Evolutionary conservation across 2,888 invertebrate genomes (phyloP).

Genomic region (Troides aeacus): DNA sequence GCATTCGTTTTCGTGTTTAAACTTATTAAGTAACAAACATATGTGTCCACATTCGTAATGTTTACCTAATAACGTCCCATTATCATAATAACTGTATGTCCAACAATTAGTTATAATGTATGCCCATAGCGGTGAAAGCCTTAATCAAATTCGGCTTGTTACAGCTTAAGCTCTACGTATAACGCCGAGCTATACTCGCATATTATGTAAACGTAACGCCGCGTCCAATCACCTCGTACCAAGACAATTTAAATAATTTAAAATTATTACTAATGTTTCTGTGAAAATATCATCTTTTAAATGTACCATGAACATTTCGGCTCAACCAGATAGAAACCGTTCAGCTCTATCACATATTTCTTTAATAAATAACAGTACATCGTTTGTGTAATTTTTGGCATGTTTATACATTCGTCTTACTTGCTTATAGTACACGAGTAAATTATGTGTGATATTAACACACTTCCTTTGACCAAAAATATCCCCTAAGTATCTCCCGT

Average conservation of each 20-base stretch:
- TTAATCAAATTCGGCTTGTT: constrained; percentile 26
- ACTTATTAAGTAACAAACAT: background rate
- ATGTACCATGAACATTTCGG: background rate
- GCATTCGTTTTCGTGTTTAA: too few relatives aligned
- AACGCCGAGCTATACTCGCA: constrained; percentile 14
- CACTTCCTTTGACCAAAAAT: background rate
- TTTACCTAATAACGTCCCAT: constrained; percentile 12
- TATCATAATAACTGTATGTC: constrained; percentile 21
- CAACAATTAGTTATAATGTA: constrained; percentile 19
- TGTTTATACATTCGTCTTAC: background rate
- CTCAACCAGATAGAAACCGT: background rate
- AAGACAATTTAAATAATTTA: background rate
- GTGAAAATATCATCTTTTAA: background rate
- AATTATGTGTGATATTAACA: background rate
- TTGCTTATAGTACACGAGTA: background rate
- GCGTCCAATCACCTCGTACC: constrained; percentile 7
- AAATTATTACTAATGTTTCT: background rate
- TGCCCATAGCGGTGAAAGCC: constrained; percentile 12
- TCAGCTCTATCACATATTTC: too few relatives aligned
- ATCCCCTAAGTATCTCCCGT: background rate
- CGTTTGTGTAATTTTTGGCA: background rate
- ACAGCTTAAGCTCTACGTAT: constrained; percentile 16
- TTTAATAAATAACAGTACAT: background rate
- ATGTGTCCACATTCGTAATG: background rate
- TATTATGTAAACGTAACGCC: constrained; percentile 6